These are phyloP conservation scores for Pygmarrhopalites habei DNA, from an alignment of 1,140 invertebrate species.

Conservation along the genomic window DNA sequence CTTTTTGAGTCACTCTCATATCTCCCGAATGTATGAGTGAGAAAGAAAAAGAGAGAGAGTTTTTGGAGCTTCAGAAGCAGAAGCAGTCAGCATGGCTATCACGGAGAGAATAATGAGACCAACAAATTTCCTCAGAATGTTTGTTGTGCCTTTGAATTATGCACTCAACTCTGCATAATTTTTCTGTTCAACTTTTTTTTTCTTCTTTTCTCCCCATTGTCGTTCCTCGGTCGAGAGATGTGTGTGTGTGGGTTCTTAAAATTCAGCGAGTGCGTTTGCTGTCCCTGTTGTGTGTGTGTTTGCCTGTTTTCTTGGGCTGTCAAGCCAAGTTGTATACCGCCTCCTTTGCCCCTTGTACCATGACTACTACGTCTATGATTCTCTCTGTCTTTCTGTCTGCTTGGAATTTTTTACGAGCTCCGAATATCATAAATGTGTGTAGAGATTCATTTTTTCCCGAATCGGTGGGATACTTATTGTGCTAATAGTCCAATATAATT, in stretches of 20 bases:
- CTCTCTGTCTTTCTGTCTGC: no score
- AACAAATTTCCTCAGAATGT: conserved; percentile 4
- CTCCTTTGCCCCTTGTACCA: neutral
- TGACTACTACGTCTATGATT: no score
- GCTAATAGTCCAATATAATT: neutral
- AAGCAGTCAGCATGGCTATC: no score
- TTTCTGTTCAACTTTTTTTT: conserved; percentile 2
- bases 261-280: neutral
- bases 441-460: neutral
- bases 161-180: conserved; percentile 1
- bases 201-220: neutral
- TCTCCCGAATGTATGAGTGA: no score
- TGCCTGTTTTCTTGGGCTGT: neutral
- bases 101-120: neutral
- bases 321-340: neutral
- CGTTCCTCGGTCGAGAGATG: neutral
- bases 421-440: conserved; percentile 7
- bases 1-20: no score
- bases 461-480: neutral
- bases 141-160: neutral
- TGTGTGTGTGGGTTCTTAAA: neutral
- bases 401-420: conserved; percentile 2
- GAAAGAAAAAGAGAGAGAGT: no score
- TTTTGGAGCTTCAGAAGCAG: no score
- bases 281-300: neutral